Percentiles rank a stretch among this genome's conserved stretches.
These are phyloP conservation scores for Umimayanthus chanpuru DNA, from an alignment of 92 coral and sea anemone species.

Conservation along the genomic window DNA sequence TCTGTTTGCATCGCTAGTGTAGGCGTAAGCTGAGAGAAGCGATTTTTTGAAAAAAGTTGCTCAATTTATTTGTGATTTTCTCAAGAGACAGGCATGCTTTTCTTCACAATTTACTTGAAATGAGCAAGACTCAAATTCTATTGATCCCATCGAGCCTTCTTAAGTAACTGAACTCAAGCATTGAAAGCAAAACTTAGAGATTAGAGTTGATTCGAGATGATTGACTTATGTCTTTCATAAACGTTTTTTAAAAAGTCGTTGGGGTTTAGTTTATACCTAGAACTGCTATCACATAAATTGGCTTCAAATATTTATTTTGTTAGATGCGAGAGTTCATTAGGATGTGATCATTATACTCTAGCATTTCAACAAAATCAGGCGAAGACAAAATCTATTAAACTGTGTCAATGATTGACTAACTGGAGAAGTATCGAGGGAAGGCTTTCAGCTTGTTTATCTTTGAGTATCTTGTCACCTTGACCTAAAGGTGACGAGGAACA, in stretches of 20 bases:
- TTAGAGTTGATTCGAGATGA: constrained; percentile 10
- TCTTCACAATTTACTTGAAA: background rate
- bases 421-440: constrained; percentile 32
- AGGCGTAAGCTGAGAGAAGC: background rate
- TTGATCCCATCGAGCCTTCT: constrained; percentile 27
- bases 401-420: constrained; percentile 44
- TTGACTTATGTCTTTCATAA: constrained; percentile 29
- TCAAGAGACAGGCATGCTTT: constrained; percentile 26
- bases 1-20: background rate
- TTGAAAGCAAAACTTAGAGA: constrained; percentile 21
- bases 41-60: constrained; percentile 7
- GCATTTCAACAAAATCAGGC: constrained; percentile 46
- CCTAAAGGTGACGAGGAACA: constrained; percentile 36
- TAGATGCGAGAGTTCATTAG: constrained; percentile 32
- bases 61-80: constrained; percentile 34
- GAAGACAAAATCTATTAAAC: constrained; percentile 45
- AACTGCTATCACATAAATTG: constrained; percentile 31
- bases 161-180: constrained; percentile 26
- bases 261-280: background rate
- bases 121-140: constrained; percentile 18
- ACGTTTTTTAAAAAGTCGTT: constrained; percentile 4
- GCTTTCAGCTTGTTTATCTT: constrained; percentile 34
- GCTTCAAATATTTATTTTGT: constrained; percentile 34
- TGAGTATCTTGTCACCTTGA: constrained; percentile 49
- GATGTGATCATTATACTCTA: constrained; percentile 29